phyloP scores from a whole-genome alignment of 1,140 invertebrate species.

The Drosophila burlai region DNA sequence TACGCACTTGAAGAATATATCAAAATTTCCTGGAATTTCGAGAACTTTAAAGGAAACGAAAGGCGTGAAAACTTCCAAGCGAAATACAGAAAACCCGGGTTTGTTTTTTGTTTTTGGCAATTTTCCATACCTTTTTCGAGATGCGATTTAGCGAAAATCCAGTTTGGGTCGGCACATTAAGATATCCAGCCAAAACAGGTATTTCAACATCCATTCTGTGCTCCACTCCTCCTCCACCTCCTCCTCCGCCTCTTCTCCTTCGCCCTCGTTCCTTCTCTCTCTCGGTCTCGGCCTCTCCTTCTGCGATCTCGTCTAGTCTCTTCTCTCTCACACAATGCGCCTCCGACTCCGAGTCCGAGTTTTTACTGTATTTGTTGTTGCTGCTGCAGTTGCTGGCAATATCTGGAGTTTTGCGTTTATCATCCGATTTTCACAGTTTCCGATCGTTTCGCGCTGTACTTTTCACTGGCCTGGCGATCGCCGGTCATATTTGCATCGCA shows the following conservation, averaged over 20 bases:
- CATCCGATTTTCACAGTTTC: constrained; percentile 15
- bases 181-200: constrained; percentile 84
- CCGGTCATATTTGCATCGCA: constrained; percentile 73
- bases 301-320: constrained; percentile 19
- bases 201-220: constrained; percentile 84
- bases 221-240: constrained; percentile 37
- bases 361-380: constrained; percentile 26
- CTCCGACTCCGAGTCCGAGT: constrained; percentile 19
- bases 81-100: constrained; percentile 1
- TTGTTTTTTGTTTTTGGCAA: neutral
- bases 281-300: constrained; percentile 14
- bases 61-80: neutral
- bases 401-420: constrained; percentile 32
- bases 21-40: no score
- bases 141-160: constrained; percentile 85
- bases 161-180: constrained; percentile 84
- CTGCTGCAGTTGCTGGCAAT: constrained; percentile 17
- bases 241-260: constrained; percentile 38
- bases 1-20: constrained; percentile 42
- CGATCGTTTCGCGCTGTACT: constrained; percentile 1
- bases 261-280: constrained; percentile 17
- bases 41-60: neutral
- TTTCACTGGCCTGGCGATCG: constrained; percentile 47
- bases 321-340: constrained; percentile 30
- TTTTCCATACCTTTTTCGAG: constrained; percentile 81